Evolutionary conservation across 2,113 vertebrate genomes (phyloP).

Genomic region (Cariama cristata): DNA sequence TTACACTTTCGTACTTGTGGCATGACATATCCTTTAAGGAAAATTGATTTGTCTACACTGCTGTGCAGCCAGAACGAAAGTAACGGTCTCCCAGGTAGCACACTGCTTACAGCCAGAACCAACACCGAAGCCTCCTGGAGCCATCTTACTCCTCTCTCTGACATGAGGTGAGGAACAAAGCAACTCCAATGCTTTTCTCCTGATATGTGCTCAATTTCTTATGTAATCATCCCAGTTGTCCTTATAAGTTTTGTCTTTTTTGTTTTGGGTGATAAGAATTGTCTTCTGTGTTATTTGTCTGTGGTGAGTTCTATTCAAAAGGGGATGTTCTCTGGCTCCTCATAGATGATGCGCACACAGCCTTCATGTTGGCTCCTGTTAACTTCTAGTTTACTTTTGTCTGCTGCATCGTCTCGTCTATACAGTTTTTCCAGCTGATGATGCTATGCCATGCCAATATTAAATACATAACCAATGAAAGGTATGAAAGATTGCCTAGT

Average conservation of each 20-base stretch:
- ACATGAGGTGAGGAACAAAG: background rate
- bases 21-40: background rate
- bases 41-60: background rate
- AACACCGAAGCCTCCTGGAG: background rate
- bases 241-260: background rate
- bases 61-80: background rate
- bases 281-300: background rate
- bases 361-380: fast-evolving
- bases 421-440: background rate
- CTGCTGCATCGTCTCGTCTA: background rate
- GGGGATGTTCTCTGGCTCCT: background rate
- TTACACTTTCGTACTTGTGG: background rate
- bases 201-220: background rate
- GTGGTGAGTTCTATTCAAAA: background rate
- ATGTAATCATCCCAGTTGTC: background rate
- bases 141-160: too few relatives aligned
- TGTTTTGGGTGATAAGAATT: background rate
- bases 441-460: background rate
- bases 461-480: background rate
- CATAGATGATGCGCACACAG: too few relatives aligned
- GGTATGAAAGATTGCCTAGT: background rate
- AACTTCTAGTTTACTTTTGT: background rate
- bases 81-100: background rate
- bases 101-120: background rate
- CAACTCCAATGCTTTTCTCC: background rate